Percentiles rank a stretch among this genome's conserved stretches.
Evolutionary conservation across 2,797 vertebrate species (phyloP).

Genomic region (Sebastes miniatus): DNA sequence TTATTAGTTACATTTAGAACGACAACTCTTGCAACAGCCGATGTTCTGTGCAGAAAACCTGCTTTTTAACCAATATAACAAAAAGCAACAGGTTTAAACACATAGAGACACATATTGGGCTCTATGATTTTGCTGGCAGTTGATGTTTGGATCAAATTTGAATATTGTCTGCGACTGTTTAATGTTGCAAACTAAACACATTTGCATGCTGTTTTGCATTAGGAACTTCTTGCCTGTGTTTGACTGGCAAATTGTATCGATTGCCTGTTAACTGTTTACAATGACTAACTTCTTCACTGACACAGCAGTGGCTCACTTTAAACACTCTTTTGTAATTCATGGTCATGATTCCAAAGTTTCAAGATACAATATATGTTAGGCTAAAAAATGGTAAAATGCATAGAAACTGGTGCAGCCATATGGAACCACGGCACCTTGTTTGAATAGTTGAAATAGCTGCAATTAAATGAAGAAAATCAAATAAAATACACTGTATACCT

Average conservation of each 20-base stretch:
- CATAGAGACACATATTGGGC: not conserved
- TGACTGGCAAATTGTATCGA: constrained; percentile 35
- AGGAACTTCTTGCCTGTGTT: not conserved
- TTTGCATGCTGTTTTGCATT: constrained; percentile 34
- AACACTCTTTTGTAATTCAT: not conserved
- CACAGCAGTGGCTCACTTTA: not conserved
- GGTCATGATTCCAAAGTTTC: not conserved
- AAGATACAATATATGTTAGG: not conserved
- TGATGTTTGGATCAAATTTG: not conserved
- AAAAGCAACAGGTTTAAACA: not conserved
- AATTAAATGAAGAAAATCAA: not conserved
- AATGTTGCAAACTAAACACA: not conserved
- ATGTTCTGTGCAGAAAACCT: not conserved
- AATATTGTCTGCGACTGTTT: not conserved
- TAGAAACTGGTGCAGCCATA: not conserved
- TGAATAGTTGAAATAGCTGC: not conserved
- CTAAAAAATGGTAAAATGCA: not conserved
- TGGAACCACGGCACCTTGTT: not conserved
- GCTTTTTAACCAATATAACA: not conserved
- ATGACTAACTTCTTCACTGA: not conserved
- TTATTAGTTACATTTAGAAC: not conserved
- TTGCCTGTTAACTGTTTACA: constrained; percentile 15
- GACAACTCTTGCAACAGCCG: not conserved
- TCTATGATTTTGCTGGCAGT: not conserved
- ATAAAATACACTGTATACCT: not conserved